A percentile compares a stretch with the other conserved stretches of the same genome.
Evolutionary conservation across 2,888 invertebrate species (phyloP).

Genomic region (Netelia inedita): DNA sequence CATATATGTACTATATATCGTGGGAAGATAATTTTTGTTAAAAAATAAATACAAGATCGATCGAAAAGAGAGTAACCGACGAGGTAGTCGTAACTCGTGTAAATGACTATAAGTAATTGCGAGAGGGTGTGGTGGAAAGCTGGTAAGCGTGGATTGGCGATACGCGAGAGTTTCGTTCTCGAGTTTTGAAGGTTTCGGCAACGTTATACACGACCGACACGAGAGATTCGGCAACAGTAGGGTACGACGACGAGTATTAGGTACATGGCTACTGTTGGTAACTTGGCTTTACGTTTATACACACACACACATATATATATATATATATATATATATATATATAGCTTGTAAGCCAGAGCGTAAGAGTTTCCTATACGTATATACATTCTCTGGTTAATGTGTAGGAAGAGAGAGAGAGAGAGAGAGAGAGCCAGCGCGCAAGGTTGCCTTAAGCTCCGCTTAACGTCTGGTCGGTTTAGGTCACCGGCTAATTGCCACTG

Average conservation of each 20-base stretch:
- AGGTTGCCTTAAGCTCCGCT: slow-evolving; percentile 50
- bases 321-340: slow-evolving; percentile 14
- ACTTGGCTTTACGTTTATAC: background rate
- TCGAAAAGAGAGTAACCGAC: too few species aligned
- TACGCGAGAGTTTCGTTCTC: slow-evolving; percentile 1
- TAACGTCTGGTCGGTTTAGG: slow-evolving; percentile 61
- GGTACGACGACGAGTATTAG: background rate
- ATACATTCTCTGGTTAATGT: background rate
- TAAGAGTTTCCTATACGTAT: background rate
- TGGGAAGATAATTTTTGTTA: too few species aligned
- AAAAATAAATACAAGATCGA: too few species aligned
- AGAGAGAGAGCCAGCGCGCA: background rate
- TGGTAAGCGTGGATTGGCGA: slow-evolving; percentile 20
- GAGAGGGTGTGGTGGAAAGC: background rate
- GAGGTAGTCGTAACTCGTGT: too few species aligned
- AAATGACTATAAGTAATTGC: too few species aligned
- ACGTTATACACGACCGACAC: slow-evolving; percentile 21
- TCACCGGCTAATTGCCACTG: slow-evolving; percentile 66
- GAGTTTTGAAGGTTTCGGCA: slow-evolving; percentile 25
- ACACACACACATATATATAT: slow-evolving; percentile 3
- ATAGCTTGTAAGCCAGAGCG: background rate
- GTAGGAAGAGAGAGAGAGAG: background rate
- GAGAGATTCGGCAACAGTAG: background rate
- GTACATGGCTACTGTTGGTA: background rate
- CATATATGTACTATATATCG: background rate